Evolutionary conservation across 2,797 vertebrate species (phyloP).

Genomic region (Enteromius fasciolatus): DNA sequence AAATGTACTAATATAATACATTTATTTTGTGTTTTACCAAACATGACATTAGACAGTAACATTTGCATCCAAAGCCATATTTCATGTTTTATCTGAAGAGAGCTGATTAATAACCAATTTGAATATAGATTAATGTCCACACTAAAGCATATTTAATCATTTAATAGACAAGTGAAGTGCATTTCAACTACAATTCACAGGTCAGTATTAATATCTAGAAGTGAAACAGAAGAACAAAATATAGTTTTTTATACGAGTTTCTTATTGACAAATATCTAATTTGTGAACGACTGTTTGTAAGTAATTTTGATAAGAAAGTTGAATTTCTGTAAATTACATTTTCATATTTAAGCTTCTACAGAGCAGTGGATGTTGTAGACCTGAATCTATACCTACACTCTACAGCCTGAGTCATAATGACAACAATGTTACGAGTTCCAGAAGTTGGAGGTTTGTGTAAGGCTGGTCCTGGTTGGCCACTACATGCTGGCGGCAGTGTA

Average conservation of each 20-base stretch:
- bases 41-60: not conserved
- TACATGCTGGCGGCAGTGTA: constrained; percentile 61
- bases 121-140: not conserved
- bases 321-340: not conserved
- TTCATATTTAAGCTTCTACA: not conserved
- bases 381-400: not conserved
- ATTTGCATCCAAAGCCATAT: too few relatives aligned
- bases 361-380: not conserved
- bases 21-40: not conserved
- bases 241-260: not conserved
- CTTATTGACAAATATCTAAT: too few relatives aligned
- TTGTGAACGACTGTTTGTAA: not conserved
- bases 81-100: not conserved
- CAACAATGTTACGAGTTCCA: constrained; percentile 49
- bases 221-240: not conserved
- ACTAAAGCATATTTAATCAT: not conserved
- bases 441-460: constrained; percentile 58
- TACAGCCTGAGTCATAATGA: constrained; percentile 33
- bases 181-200: too few relatives aligned
- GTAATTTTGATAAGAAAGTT: not conserved
- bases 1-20: not conserved
- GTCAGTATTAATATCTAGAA: not conserved
- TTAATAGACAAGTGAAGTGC: not conserved
- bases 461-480: constrained; percentile 56
- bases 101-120: not conserved